Base-by-base conservation (phyloP, 2,797 vertebrate species). In the Kryptolebias ocellatus region DNA sequence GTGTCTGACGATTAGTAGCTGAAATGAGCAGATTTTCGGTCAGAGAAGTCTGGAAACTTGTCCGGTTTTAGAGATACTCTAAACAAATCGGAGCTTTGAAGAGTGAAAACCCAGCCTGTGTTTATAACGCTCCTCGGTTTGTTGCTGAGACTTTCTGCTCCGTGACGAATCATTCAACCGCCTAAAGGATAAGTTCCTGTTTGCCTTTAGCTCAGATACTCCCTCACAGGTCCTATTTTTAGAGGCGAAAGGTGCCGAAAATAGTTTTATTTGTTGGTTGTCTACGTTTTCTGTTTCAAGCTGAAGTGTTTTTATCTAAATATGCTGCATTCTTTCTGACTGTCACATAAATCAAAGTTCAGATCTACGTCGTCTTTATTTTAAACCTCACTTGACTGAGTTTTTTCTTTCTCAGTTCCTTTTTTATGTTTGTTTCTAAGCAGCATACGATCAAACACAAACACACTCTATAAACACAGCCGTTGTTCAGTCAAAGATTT, bases 361-460 rank as follows among this genome's bases (percentile, higher is more conserved):
- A 14, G 0, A 8, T 63, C 14, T 53, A 5, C 4, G 17, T 3
- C 39, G 11, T 42, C 14, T 42, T 50, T 51, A 15, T 31, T 17
- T 53, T 3, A 34, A 9, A 42, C 5, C 20, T 59, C 0, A 0
- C 31, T 61, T 59, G 15, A 60, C 20, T 1, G 2, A 55, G 20
- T 39, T 24, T 5, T 7, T 55, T 5, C 7, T 6, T 52, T 76
- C 44, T 83, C 83, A 78, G 34, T 80, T 89, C 80, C 70, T 20
- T 49, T 86, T 87, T 84, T 24, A n/a, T 24, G 20, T 24, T 24
- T 24, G 20, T 42, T 74, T 5, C 8, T 0, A 10, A 16, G 39
- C 9, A 2, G 69, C 31, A 4, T 34, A 14, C 3, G 14, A 12
- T 42, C 39, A 4, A 3, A 14, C 10, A 42, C 10, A 24, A 16